A percentile compares a stretch with the other conserved stretches of the same genome.
These are phyloP conservation scores for Chamaea fasciata DNA, from an alignment of 2,113 vertebrate genomes.

Conservation along the genomic window DNA sequence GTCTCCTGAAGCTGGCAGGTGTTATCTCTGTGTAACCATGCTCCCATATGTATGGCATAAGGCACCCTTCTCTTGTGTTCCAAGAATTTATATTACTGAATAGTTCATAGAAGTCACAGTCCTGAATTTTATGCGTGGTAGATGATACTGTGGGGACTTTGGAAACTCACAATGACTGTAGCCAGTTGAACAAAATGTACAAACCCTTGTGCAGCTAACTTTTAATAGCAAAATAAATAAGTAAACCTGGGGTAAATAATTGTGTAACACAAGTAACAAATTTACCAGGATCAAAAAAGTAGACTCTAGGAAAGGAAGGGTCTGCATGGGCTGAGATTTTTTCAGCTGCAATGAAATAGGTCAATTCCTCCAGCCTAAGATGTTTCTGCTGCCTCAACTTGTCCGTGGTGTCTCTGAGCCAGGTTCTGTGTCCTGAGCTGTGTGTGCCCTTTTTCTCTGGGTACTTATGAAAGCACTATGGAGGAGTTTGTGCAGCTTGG, in stretches of 20 bases:
- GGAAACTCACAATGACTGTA: background rate
- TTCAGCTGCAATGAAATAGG: background rate
- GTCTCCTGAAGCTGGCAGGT: background rate
- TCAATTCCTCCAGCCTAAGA: background rate
- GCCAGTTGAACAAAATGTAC: background rate
- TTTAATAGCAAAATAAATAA: background rate
- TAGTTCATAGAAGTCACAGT: background rate
- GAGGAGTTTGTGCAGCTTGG: background rate
- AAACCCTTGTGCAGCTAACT: background rate
- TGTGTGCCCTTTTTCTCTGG: background rate
- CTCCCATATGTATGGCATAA: background rate
- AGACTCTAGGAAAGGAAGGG: background rate
- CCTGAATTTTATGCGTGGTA: background rate
- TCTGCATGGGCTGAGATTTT: background rate
- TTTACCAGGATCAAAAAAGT: background rate
- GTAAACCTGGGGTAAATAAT: background rate
- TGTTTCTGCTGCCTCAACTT: background rate
- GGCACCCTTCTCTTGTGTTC: background rate
- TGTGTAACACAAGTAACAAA: background rate
- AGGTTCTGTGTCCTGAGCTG: background rate
- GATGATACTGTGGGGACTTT: background rate
- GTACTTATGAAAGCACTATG: background rate
- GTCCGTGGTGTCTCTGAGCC: background rate
- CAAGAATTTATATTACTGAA: conserved; percentile 11
- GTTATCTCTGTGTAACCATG: conserved; percentile 30